These are phyloP conservation scores for Columba livia DNA, from an alignment of 2,113 vertebrate species.

Conservation along the genomic window DNA sequence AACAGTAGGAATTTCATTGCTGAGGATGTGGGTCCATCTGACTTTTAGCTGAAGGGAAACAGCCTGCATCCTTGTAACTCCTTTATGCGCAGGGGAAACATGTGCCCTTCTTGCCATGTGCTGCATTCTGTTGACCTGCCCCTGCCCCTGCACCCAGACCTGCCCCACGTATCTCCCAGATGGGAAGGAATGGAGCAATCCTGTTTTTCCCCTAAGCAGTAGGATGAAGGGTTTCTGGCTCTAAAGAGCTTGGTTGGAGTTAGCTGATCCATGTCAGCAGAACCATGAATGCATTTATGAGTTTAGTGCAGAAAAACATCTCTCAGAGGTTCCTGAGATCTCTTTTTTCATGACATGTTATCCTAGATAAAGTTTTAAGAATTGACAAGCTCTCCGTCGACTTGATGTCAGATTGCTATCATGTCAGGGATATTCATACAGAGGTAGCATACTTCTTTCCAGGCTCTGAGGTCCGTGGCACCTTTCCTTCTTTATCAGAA, in stretches of 20 bases:
- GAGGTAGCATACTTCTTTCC: not conserved
- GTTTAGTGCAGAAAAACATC: not conserved
- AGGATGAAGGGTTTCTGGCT: not conserved
- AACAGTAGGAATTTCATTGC: not conserved
- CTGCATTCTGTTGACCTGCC: not conserved
- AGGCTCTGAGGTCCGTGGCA: not conserved
- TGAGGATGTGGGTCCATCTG: not conserved
- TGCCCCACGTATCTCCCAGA: not conserved
- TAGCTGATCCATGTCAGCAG: not conserved
- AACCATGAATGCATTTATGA: not conserved
- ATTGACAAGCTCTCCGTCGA: not conserved
- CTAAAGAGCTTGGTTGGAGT: not conserved
- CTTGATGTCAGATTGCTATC: not conserved
- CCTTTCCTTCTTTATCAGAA: not conserved
- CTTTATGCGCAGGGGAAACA: accelerated
- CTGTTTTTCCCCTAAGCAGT: not conserved
- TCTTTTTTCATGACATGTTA: not conserved
- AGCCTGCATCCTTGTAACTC: not conserved
- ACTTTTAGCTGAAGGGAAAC: not conserved
- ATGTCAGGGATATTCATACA: not conserved
- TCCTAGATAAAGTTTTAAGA: not conserved
- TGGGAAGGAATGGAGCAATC: not conserved
- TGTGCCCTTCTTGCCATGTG: not conserved
- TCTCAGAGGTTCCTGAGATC: not conserved
- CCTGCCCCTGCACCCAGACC: not conserved